Base-by-base conservation (phyloP, 2,797 vertebrate genomes). In the Enteromius radiatus region DNA sequence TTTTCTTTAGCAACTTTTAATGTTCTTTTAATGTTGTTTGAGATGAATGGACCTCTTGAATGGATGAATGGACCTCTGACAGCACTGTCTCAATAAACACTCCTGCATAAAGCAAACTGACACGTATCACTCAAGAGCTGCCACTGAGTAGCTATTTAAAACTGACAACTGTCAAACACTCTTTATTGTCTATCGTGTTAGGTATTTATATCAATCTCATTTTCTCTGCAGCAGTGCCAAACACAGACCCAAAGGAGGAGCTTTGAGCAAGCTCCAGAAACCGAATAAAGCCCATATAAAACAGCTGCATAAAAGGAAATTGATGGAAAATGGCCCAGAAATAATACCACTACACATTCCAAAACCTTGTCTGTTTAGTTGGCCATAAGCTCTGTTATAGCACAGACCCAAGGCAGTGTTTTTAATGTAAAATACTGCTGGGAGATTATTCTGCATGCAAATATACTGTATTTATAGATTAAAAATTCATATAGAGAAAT, bases 181-280 rank as follows among this genome's bases (percentile, higher is more conserved):
- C 41, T 63, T 64, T 61, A 64, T 64, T 64, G 38, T n/a, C 23
- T 77, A 26, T 77, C 56, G 38, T 10, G 49, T 56, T 75, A 23
- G 33, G 71, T 38, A 52, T 78, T 47, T 65, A 78, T 36, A 78
- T 78, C 75, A 77, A 43, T 47, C 38, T 64, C 3, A 45, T 31
- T 80, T 70, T 31, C 36, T 70, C 38, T 43, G 64, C 26, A 54
- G 65, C n/a, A 52, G 77, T 69, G 65, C 49, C 23, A 80, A 69
- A 80, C 47, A 56, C n/a, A 80, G 10, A 56, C 17, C 31, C 33
- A 43, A 26, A 23, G 9, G 54, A 59, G 49, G 49, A 75, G 33
- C 19, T 56, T 56, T 73, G 17, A 52, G 28, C 19, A 75, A 41
- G n/a, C 73, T 59, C 31, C 52, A 75, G n/a, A 41, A 76, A 56